Conservation (phyloP, 2,113 vertebrate species). For the Haemorhous mexicanus region DNA sequence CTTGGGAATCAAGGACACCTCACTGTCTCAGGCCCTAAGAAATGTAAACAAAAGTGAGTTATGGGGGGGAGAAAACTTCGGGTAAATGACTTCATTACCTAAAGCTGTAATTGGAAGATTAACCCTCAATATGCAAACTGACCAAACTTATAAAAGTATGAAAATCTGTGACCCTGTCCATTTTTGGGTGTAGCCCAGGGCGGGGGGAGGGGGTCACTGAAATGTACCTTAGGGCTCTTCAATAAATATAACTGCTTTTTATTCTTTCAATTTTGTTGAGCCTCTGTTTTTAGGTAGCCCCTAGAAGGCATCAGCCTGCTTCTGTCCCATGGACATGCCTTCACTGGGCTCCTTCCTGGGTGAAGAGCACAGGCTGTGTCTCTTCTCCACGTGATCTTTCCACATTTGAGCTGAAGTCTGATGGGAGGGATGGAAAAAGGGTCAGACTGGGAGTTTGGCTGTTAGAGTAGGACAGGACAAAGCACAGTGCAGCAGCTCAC, state of each 20-base stretch:
- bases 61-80: neutral
- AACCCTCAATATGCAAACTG: neutral
- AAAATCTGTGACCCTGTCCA: neutral
- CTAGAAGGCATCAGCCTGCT: neutral
- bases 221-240: neutral
- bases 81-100: neutral
- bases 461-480: neutral
- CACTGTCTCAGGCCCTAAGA: neutral
- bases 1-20: neutral
- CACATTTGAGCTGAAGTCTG: neutral
- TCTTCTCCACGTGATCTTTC: neutral
- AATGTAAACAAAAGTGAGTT: neutral
- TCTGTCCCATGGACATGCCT: accelerated
- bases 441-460: neutral
- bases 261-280: neutral
- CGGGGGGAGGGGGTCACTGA: neutral
- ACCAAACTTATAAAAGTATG: neutral
- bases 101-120: neutral
- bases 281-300: neutral
- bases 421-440: neutral
- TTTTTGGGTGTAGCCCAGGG: neutral
- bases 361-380: neutral
- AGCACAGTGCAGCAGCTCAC: neutral
- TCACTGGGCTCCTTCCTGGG: neutral
- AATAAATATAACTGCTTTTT: neutral